Evolutionary conservation across 2,113 vertebrate species (phyloP), one percentile per base, ranked within the genome.

Genomic region (Rhegmatorhina hoffmannsi): DNA sequence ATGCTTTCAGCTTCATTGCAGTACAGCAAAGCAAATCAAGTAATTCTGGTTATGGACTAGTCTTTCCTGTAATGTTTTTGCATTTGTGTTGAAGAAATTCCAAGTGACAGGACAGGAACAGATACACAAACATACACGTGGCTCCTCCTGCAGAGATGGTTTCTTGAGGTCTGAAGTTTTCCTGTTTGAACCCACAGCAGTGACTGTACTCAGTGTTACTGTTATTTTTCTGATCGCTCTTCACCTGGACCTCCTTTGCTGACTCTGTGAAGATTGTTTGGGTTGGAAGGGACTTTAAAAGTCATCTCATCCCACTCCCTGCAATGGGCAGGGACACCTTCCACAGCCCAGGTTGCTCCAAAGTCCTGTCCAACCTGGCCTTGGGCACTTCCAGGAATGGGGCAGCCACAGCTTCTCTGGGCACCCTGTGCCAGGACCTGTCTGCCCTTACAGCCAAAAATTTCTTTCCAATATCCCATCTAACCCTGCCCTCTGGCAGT

Each of bases 231-330:
- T 75, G 46, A 20, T 72, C 81, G 7, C 8, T 85, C 31, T 70
- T 49, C 33, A 7, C 23, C 36, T 67, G n/a, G 19, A 26, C 17
- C 25, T 53, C 7, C 15, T 80, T 47, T 75, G 25, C 20, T 62
- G 8, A 23, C 50, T 87, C 25, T 87, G 11, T 47, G 34, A 50
- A 87, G 69, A 31, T 7, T 62, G 21, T 31, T 62, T 49, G 49
- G 11, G 4, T 63, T 55, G 87, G n/a, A 9, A 69, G 6, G 9
- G 14, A 76, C 40, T 6, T 55, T 0, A 10, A 63, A 83, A 0
- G 6, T 4, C 60, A 47, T 0, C 53, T 19, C 11, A 9, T 34
- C 0, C 53, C 55, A n/a, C 3, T 20, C 24, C 38, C n/a, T 12
- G 38, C 38, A 53, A 15, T 55, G 62, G 38, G 8, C 62, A 82